Percentiles rank a stretch among this genome's conserved stretches.
Evolutionary conservation across 2,113 vertebrate species (phyloP).

Genomic region (Neolamprologus sp.): DNA sequence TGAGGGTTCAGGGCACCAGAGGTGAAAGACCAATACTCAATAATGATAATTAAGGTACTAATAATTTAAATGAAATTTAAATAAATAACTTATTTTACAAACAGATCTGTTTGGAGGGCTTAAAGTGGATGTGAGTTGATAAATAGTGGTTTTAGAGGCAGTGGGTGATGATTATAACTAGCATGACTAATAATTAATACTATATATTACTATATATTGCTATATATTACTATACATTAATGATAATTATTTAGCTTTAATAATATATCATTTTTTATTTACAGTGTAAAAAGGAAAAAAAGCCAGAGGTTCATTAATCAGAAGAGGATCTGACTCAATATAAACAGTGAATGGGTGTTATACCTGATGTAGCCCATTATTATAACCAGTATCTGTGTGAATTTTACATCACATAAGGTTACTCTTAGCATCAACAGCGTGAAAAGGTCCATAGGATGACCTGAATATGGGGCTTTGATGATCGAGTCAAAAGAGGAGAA

Average conservation of each 20-base stretch:
- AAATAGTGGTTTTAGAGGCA: background rate
- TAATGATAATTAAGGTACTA: background rate
- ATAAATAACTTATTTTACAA: background rate
- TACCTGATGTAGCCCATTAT: background rate
- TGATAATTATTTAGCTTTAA: background rate
- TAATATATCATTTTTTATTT: background rate
- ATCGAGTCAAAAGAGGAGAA: fast-evolving
- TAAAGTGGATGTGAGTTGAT: background rate
- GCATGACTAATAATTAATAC: background rate
- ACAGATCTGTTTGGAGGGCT: background rate
- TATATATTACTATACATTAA: background rate
- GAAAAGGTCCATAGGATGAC: background rate
- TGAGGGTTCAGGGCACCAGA: background rate
- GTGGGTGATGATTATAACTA: background rate
- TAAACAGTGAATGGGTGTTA: background rate
- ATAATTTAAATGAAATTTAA: background rate
- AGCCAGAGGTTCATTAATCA: background rate
- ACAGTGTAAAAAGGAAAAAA: background rate
- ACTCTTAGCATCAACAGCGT: background rate
- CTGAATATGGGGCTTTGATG: background rate
- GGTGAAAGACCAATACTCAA: background rate
- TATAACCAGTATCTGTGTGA: background rate
- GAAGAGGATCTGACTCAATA: background rate
- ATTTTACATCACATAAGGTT: background rate
- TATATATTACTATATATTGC: background rate